These are phyloP conservation scores for Eristalinus sepulchralis DNA, from an alignment of 2,888 invertebrate species.

Conservation along the genomic window DNA sequence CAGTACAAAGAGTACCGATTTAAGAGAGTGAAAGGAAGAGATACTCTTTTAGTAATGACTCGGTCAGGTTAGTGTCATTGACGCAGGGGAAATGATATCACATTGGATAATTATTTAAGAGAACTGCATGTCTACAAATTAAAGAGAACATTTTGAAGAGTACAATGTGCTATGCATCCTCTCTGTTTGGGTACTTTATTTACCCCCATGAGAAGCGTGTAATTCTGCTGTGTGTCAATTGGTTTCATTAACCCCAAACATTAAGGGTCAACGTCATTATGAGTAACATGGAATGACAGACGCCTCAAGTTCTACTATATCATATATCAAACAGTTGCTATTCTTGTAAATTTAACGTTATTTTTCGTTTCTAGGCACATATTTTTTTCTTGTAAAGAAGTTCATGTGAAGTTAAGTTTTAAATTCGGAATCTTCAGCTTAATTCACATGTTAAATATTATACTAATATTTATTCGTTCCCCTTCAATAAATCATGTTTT, in stretches of 20 bases:
- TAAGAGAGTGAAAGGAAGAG: constrained; percentile 23
- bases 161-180: constrained; percentile 4
- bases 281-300: constrained; percentile 33
- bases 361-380: not conserved
- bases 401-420: no score
- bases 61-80: constrained; percentile 60
- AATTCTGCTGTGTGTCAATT: constrained; percentile 77
- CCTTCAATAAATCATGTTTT: no score
- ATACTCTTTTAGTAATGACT: constrained; percentile 21
- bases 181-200: constrained; percentile 58
- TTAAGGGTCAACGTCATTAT: constrained; percentile 63
- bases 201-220: constrained; percentile 30
- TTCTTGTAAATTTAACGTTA: not conserved
- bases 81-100: constrained; percentile 67
- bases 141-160: not conserved
- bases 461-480: no score
- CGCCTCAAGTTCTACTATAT: not conserved
- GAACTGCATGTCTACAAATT: not conserved
- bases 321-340: no score
- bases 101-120: constrained; percentile 54
- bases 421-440: no score
- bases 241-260: constrained; percentile 79
- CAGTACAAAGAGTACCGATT: constrained; percentile 22
- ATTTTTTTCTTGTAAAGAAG: not conserved
- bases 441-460: no score